Evolutionary conservation across 2,888 invertebrate species (phyloP).

Genomic region (Cataglyphis albicans): DNA sequence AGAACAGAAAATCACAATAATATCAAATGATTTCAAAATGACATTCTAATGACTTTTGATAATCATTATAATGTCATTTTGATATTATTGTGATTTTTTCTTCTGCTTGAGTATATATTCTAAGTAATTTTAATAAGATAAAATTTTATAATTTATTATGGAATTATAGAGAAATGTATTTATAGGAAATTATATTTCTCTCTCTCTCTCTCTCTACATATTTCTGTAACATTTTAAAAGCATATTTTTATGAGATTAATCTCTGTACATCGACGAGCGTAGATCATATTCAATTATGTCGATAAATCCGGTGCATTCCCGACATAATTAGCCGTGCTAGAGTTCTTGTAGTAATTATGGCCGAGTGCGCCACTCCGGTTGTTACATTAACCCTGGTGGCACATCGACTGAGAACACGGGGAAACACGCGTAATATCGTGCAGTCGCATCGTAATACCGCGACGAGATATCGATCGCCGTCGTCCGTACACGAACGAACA

Average conservation of each 20-base stretch:
- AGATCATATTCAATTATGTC: slow-evolving; percentile 50
- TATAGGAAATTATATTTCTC: slow-evolving; percentile 6
- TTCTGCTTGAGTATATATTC: neutral
- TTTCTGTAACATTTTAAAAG: slow-evolving; percentile 2
- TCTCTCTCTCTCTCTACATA: neutral
- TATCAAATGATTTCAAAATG: too few species aligned
- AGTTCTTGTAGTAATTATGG: slow-evolving; percentile 56
- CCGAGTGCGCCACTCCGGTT: slow-evolving; percentile 44
- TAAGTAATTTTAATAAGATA: neutral
- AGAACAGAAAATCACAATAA: too few species aligned
- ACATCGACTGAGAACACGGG: slow-evolving; percentile 44
- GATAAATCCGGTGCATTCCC: slow-evolving; percentile 53
- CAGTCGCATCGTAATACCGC: slow-evolving; percentile 51
- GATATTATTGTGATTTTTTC: too few species aligned
- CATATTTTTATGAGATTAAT: slow-evolving; percentile 38
- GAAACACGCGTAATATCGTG: slow-evolving; percentile 55
- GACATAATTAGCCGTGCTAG: slow-evolving; percentile 49
- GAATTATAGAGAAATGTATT: neutral
- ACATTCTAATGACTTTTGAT: too few species aligned
- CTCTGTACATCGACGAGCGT: neutral
- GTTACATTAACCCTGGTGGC: slow-evolving; percentile 53
- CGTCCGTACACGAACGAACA: slow-evolving; percentile 46
- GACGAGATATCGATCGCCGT: slow-evolving; percentile 52
- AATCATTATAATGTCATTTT: too few species aligned
- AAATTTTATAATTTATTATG: slow-evolving; percentile 6